Conservation (phyloP, 2,888 invertebrate species). For the Orthonychiurus folsomi region DNA sequence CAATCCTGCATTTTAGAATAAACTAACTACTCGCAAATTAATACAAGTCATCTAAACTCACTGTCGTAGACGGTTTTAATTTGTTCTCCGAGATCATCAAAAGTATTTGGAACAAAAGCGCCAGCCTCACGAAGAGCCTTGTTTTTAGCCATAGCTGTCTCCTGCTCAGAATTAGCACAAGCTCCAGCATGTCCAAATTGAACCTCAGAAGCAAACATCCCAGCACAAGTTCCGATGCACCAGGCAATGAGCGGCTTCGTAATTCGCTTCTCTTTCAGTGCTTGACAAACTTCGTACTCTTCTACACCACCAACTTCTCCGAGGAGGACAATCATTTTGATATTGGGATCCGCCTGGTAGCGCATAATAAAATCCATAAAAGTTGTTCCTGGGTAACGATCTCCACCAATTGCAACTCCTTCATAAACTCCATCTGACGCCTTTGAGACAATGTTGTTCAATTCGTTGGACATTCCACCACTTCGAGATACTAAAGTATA, state of each 20-base stretch:
- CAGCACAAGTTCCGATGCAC: conserved; percentile 69
- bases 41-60: too few species aligned
- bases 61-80: conserved; percentile 63
- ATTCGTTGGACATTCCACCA: conserved; percentile 98
- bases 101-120: conserved; percentile 82
- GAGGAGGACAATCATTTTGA: conserved; percentile 88
- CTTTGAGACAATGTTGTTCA: conserved; percentile 95
- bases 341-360: conserved; percentile 56
- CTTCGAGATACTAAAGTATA: conserved; percentile 96
- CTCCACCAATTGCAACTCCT: conserved; percentile 96
- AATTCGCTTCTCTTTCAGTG: conserved; percentile 67
- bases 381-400: conserved; percentile 93
- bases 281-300: conserved; percentile 91
- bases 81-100: conserved; percentile 78
- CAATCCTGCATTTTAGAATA: too few species aligned
- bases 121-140: conserved; percentile 70
- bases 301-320: conserved; percentile 99
- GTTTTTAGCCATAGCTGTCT: conserved; percentile 92
- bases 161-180: conserved; percentile 84
- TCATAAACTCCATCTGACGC: conserved; percentile 95
- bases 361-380: conserved; percentile 95
- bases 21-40: too few species aligned
- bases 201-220: conserved; percentile 77
- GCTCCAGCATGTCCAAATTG: conserved; percentile 99
- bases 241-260: conserved; percentile 94